These are phyloP conservation scores for Meloe dianella DNA, from an alignment of 2,888 invertebrate species.

Conservation along the genomic window DNA sequence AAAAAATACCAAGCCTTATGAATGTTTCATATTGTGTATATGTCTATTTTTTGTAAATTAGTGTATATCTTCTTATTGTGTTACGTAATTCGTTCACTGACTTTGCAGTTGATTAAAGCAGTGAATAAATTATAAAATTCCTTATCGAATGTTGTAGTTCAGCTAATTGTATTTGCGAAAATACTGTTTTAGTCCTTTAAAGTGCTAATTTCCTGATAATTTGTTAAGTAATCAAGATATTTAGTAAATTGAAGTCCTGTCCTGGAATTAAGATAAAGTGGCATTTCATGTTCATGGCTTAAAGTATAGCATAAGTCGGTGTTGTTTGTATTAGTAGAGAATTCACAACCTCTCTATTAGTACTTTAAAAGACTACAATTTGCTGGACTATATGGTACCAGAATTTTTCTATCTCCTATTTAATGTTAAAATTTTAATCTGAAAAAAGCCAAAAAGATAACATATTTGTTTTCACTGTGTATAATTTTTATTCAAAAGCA, in stretches of 20 bases:
- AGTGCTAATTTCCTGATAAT: too few relatives aligned
- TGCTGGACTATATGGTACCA: neutral
- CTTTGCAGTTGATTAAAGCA: neutral
- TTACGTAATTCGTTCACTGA: neutral
- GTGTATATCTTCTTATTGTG: slow-evolving; percentile 13
- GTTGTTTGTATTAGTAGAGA: too few relatives aligned
- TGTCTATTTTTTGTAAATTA: slow-evolving; percentile 34
- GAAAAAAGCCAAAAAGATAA: neutral
- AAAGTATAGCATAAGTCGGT: too few relatives aligned
- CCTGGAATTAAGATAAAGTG: too few relatives aligned
- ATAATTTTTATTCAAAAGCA: slow-evolving; percentile 3
- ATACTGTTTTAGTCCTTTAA: too few relatives aligned
- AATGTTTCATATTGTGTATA: slow-evolving; percentile 28
- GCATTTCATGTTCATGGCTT: too few relatives aligned
- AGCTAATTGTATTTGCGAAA: neutral
- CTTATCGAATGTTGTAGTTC: neutral
- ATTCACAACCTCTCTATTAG: too few relatives aligned
- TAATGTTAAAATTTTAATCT: slow-evolving; percentile 3
- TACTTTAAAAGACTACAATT: neutral
- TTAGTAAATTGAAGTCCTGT: too few relatives aligned
- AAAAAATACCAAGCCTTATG: slow-evolving; percentile 28
- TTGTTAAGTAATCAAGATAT: too few relatives aligned
- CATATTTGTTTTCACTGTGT: slow-evolving; percentile 3
- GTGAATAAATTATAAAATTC: neutral
- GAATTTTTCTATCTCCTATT: neutral